Evolutionary conservation across 2,888 invertebrate species (phyloP), one percentile per base, ranked within the genome.

Genomic region (Lycaena phlaeas): DNA sequence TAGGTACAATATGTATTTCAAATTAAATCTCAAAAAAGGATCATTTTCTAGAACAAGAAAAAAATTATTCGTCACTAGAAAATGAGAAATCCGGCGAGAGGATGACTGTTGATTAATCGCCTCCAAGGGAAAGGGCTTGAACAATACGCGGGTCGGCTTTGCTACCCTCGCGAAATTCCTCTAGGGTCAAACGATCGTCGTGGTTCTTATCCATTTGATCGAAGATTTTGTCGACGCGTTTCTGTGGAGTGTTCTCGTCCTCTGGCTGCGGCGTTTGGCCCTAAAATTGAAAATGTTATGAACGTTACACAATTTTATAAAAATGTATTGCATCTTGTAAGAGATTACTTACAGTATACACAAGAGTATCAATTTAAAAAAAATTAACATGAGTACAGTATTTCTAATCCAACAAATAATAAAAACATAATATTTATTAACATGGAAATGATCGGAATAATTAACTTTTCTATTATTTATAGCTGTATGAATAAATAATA

Each of bases 121-220:
- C 89, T 56, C 94, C 94, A 54, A 95, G 87, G 36, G 94, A 93
- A 50, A 98, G 87, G 40, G 98, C 98, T 81, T 98, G 97, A 44
- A 98, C 97, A 71, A 98, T 98, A 74, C 97, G 91, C 25, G 98
- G 98, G 82, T 98, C 98, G 42, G 97, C 97, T 86, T 98, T 98
- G 82, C 97, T 96, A 53, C 97, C 97, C 84, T 97, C 97, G 61
- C 96, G 91, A 86, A 97, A 97, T 77, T 98, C 97, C 64, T 98
- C 98, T 57, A 97, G 87, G 30, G 97, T 97, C 57, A 98, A 88
- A 59, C 94, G 91, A 81, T 98, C 97, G 78, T 98, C 98, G 84
- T 97, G 96, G 77, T 98, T 97, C 87, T 94, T 98, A 85, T 98
- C 98, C 97, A 97, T 96, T 73, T 97, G 97, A 77, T 96, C 96